phyloP scores from a whole-genome alignment of 2,113 vertebrate species.

The Puffinus mauretanicus region DNA sequence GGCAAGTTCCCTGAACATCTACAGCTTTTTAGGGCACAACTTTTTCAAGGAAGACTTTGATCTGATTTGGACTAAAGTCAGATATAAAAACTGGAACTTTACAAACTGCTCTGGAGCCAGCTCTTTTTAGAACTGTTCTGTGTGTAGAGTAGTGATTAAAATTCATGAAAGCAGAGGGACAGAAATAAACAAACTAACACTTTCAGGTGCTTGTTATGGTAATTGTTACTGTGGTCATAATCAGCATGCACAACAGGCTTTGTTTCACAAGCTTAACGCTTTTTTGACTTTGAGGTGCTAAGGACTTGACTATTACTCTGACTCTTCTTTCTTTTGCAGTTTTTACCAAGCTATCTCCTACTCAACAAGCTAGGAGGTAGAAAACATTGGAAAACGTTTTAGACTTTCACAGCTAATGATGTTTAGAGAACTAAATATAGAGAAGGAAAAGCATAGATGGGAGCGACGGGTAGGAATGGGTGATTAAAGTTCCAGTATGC shows the following conservation, averaged over 20 bases:
- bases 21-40: neutral
- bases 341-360: neutral
- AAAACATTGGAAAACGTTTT: neutral
- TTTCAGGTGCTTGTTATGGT: neutral
- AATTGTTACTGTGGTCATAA: neutral
- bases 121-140: neutral
- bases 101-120: neutral
- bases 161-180: neutral
- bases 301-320: neutral
- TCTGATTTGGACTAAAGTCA: neutral
- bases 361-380: neutral
- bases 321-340: neutral
- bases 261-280: neutral
- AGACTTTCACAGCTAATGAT: neutral
- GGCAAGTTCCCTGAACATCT: neutral
- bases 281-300: neutral
- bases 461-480: neutral
- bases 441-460: neutral
- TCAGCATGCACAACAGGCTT: neutral
- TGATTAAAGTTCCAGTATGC: neutral
- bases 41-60: neutral
- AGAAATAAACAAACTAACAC: neutral
- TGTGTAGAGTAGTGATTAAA: neutral
- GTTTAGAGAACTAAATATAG: neutral
- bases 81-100: neutral